These are phyloP conservation scores for Coreius guichenoti DNA, from an alignment of 2,797 vertebrate genomes.

Conservation along the genomic window DNA sequence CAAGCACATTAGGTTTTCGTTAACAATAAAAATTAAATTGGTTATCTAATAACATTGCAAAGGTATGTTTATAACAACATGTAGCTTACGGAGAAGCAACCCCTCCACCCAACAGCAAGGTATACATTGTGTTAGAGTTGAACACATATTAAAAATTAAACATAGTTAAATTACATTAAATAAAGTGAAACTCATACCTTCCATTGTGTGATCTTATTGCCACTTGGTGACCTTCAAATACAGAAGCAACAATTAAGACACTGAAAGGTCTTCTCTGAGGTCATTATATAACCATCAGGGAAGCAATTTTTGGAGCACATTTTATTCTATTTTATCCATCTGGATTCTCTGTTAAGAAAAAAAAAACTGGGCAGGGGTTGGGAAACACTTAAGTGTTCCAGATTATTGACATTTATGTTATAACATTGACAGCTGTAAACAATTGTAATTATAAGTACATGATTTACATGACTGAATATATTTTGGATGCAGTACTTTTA, in stretches of 20 bases:
- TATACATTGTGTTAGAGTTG: neutral
- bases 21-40: neutral
- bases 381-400: no score
- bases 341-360: no score
- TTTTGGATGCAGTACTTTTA: no score
- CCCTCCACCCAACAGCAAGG: no score
- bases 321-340: no score
- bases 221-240: neutral
- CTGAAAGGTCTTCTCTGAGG: neutral
- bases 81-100: neutral
- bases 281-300: neutral
- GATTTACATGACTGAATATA: no score
- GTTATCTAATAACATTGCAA: neutral
- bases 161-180: neutral
- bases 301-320: neutral
- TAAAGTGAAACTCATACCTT: neutral
- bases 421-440: no score
- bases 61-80: neutral
- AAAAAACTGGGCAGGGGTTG: no score
- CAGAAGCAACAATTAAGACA: neutral
- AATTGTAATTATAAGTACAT: no score
- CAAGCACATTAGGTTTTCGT: neutral
- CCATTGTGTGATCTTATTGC: neutral
- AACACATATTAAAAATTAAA: neutral
- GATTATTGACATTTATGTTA: no score